These are phyloP conservation scores for Adineta ricciae DNA, from an alignment of 2,888 invertebrate genomes.

Conservation along the genomic window DNA sequence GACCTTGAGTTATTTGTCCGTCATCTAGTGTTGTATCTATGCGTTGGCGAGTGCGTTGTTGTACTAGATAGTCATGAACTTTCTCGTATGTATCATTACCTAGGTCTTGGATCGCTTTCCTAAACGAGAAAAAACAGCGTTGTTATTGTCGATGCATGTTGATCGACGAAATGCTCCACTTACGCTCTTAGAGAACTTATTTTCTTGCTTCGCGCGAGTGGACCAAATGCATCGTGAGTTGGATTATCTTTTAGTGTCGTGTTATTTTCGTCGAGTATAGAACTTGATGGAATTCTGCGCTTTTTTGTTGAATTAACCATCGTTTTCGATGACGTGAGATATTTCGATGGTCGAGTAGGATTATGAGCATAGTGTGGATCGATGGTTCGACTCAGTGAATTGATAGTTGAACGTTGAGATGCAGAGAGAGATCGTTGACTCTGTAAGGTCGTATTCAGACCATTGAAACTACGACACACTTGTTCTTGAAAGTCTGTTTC, in stretches of 20 bases:
- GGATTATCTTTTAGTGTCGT: conserved; percentile 42
- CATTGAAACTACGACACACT: background rate
- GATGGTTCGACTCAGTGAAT: conserved; percentile 27
- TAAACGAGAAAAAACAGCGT: background rate
- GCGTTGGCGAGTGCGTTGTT: conserved; percentile 38
- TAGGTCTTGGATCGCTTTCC: conserved; percentile 36
- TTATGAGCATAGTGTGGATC: background rate
- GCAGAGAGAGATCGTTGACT: background rate
- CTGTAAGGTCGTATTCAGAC: background rate
- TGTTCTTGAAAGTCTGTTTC: conserved; percentile 1
- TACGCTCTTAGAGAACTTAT: conserved; percentile 45
- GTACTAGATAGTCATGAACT: conserved; percentile 44
- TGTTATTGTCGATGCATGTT: too few relatives aligned
- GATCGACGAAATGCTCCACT: conserved; percentile 24
- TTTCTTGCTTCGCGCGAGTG: conserved; percentile 43
- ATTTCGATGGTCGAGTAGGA: background rate
- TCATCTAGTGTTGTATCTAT: conserved; percentile 39
- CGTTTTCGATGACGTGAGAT: background rate
- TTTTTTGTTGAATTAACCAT: background rate
- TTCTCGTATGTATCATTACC: conserved; percentile 43
- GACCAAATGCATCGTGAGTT: conserved; percentile 45
- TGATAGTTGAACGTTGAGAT: background rate
- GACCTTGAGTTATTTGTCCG: conserved; percentile 43
- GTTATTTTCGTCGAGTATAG: conserved; percentile 38
- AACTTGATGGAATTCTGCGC: background rate